Evolutionary conservation across 2,797 vertebrate genomes (phyloP).

Genomic region (Malurus splendens): DNA sequence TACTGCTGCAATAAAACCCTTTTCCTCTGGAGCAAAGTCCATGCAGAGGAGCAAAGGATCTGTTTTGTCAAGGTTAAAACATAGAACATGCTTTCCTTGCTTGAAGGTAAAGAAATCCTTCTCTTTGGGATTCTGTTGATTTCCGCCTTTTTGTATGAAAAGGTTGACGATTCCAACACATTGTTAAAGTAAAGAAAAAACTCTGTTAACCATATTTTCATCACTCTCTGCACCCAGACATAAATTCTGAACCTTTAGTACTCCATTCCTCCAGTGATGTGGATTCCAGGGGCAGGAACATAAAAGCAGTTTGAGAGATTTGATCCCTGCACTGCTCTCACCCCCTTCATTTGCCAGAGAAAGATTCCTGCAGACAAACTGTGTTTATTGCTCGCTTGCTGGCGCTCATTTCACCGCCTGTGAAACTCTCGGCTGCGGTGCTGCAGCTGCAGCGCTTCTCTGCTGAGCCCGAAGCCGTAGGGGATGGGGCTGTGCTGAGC

Average conservation of each 20-base stretch:
- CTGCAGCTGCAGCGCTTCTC: background rate
- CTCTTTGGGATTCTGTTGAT: background rate
- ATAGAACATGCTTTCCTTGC: background rate
- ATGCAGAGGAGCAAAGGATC: background rate
- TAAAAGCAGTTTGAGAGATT: background rate
- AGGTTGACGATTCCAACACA: background rate
- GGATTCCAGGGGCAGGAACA: background rate
- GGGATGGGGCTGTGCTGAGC: background rate
- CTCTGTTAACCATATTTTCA: background rate
- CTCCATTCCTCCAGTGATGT: background rate
- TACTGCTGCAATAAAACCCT: background rate
- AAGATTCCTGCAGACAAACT: fast-evolving
- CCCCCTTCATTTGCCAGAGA: background rate
- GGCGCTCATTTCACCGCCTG: background rate
- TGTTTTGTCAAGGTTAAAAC: background rate
- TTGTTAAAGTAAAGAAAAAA: background rate
- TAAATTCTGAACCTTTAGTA: background rate
- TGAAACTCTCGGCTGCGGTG: background rate
- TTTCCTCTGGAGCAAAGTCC: background rate
- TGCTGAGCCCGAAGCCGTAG: background rate
- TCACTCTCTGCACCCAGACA: background rate
- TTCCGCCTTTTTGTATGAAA: background rate
- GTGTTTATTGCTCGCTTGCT: background rate
- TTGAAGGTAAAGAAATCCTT: background rate
- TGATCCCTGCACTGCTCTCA: background rate